Evolutionary conservation across 1,140 invertebrate genomes (phyloP), one percentile per base, ranked within the genome.

Genomic region (Drosophila kohkoa): DNA sequence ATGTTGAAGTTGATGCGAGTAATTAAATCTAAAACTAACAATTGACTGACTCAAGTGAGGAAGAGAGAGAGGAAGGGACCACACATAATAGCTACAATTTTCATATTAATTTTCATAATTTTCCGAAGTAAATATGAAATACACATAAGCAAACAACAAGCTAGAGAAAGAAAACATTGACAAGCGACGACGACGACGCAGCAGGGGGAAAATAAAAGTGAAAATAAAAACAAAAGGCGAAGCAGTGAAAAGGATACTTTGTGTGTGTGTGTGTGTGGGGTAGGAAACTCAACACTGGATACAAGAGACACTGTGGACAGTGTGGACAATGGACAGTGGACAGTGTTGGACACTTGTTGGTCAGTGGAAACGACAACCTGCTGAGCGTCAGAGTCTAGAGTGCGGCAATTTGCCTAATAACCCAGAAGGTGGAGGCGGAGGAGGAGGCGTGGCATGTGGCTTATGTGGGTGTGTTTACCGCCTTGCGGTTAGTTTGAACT

Each of bases 61-160:
- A 62, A 67, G 68, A 20, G 73, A 62, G 59, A 3, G 0, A 11
- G 7, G 11, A 11, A 38, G 6, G 8, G 7, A 7, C 32, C 51
- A 59, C 62, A 45, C 30, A 69, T 89, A 88, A 85, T 88, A 80
- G 81, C 81, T 75, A 81, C 85, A 89, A 88, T 88, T 88, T 88
- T 88, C 85, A 85, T 81, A 89, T 89, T 89, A 85, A 89, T 89
- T 89, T 89, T 89, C 86, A 89, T 89, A 89, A 89, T 89, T 89
- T 89, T 85, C 81, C 85, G 74, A 81, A 60, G 78, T 58, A 88
- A 87, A 87, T 75, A 87, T 79, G 77, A 83, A 83, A 87, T 89
- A 89, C 80, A 87, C 77, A 74, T 72, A 43, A 46, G 80, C 64
- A 87, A 87, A 89, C 83, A 87, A 52, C 4, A 13, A 30, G 6